Base-by-base conservation (phyloP, 2,888 invertebrate species). In the Brachyptera putata region DNA sequence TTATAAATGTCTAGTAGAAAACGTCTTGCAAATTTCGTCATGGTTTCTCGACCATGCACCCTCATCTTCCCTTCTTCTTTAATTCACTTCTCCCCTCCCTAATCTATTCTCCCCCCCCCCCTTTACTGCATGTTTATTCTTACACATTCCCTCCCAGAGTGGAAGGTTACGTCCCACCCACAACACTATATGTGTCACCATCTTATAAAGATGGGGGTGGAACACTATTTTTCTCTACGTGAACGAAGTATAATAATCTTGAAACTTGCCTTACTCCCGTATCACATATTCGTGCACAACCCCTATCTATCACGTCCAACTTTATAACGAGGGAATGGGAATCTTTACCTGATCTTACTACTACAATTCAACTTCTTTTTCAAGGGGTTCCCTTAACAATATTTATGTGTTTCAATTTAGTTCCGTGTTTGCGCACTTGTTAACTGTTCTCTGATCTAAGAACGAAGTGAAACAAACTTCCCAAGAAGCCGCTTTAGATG, bases 1-100 rank as follows among this genome's bases (percentile, higher is more conserved):
- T 43, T 43, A 11, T 16, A 43, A 43, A 7, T 43, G 43, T 5
- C 43, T 18, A 43, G 43, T 43, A 16, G 14, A 18, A 21, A 30
- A 50, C 50, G 53, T 59, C 59, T 59, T 53, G 59, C 59, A 53
- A 50, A 50, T 57, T 57, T 58, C 61, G 57, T 60, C 60, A 56
- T 21, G 46, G 46, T 46, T 18, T 46, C 37, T 22, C 39, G 34
- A 21, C 53, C 49, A n/a, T n/a, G n/a, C n/a, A 56, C 57, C 55
- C 50, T 30, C 48, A 39, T 43, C 57, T 58, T 50, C 36, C 57
- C 57, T 46, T 49, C 56, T 25, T 25, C 60, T 56, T 60, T 56
- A 56, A 56, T 48, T 56, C 48, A 56, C 60, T 56, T 56, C 60
- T 60, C 56, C 56, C 46, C 60, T 49, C 37, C 56, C 34, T 48